phyloP scores from a whole-genome alignment of 1,140 invertebrate species.

The Lepidurus arcticus region DNA sequence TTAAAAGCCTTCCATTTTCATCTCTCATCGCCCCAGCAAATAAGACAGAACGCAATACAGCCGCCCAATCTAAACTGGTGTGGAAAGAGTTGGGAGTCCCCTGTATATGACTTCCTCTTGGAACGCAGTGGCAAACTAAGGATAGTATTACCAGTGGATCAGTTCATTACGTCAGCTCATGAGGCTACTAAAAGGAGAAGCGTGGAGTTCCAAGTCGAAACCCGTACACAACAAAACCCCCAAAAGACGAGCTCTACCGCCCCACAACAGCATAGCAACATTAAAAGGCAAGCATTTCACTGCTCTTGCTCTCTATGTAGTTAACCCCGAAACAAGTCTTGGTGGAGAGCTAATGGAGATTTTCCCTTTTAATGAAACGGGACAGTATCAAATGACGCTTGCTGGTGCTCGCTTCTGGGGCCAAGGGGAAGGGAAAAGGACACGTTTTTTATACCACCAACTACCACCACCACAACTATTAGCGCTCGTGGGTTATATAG shows the following conservation, averaged over 20 bases:
- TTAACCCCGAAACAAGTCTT: background rate
- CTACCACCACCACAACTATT: background rate
- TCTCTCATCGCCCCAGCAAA: background rate
- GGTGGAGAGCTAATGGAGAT: conserved; percentile 18
- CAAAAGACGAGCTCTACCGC: no score
- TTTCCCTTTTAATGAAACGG: background rate
- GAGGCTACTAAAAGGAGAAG: no score
- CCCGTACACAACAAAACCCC: no score
- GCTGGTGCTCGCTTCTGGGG: background rate
- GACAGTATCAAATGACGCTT: conserved; percentile 2
- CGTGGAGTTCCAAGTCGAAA: no score
- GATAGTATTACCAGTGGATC: no score
- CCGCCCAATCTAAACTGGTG: background rate
- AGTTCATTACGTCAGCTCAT: no score
- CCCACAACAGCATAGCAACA: no score
- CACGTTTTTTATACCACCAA: background rate
- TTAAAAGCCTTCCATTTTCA: background rate
- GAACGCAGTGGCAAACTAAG: background rate
- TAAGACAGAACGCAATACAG: background rate
- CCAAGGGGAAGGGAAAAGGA: background rate
- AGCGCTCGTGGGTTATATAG: background rate
- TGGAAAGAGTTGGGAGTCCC: background rate
- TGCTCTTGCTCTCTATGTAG: background rate
- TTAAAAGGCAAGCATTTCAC: no score
- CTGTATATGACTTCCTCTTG: background rate